Base-by-base conservation (phyloP, 2,888 invertebrate genomes). In the Thymelicus sylvestris region DNA sequence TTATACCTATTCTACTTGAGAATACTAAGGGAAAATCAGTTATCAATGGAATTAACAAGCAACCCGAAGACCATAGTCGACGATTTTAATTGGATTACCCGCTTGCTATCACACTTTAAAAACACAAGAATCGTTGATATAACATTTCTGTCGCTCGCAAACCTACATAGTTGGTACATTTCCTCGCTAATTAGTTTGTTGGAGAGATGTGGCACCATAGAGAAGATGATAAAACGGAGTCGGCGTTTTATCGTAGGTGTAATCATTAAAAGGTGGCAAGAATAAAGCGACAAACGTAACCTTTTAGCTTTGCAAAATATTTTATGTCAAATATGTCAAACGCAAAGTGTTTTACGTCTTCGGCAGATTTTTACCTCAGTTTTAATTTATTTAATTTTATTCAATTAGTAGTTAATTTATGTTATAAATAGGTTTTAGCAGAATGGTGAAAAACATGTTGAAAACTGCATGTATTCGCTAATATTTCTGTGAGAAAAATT, bases 61-160 rank as follows among this genome's bases (percentile, higher is more conserved):
- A 7, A 4, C 7, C 2, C 19, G 19, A 3, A 52, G 7, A 52
- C 19, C 19, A 52, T 19, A 15, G 50, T 19, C n/a, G 55, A 55
- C 41, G 41, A 8, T 65, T 52, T 52, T 65, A 65, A 65, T 65
- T 65, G 55, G 65, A 65, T 7, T 39, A 24, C 52, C 52, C 10
- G 55, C 39, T 64, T 64, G 50, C 7, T 52, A 38, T 52, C n/a
- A 52, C 55, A 4, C 55, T 41, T 65, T 41, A 41, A 64, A 52
- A 52, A 38, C 48, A 6, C 38, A 38, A 38, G 41, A 50, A 65
- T 52, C 39, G 52, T 65, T 15, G 15, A 64, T 38, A 64, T 50
- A 65, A 19, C 19, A 52, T 39, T 52, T 52, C 13, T 15, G 39
- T 15, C 3, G 52, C 39, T 41, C 15, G 6, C 41, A 41, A 55